Evolutionary conservation across 2,113 vertebrate genomes (phyloP).

Genomic region (Lynx canadensis): DNA sequence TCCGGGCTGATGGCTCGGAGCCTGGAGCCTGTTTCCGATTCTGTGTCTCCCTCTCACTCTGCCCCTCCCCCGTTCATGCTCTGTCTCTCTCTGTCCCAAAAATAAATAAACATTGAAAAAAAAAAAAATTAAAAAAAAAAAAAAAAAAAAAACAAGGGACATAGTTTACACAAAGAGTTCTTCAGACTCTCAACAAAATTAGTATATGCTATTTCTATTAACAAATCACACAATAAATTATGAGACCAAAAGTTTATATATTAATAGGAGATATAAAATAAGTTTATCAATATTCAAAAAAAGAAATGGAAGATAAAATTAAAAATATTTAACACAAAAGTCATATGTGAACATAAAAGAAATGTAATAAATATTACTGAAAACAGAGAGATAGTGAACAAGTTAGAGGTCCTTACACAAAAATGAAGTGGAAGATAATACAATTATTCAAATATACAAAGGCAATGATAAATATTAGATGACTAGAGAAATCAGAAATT

Average conservation of each 20-base stretch:
- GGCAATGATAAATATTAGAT: background rate
- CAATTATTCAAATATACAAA: background rate
- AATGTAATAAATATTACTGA: background rate
- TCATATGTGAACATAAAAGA: background rate
- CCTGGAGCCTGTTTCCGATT: too few species aligned
- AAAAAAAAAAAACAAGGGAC: constrained; percentile 26
- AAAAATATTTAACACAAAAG: background rate
- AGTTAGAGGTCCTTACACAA: background rate
- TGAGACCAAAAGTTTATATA: background rate
- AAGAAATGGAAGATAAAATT: background rate
- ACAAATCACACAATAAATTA: background rate
- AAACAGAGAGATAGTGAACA: background rate
- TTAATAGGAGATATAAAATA: background rate
- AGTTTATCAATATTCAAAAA: background rate
- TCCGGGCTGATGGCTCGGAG: too few species aligned
- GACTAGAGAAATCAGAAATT: background rate
- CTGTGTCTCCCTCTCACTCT: too few species aligned
- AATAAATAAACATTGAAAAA: too few species aligned
- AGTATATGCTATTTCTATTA: background rate
- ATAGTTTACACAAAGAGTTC: background rate
- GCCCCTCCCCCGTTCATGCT: too few species aligned
- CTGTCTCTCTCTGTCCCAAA: too few species aligned
- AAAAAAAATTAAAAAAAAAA: too few species aligned
- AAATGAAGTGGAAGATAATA: background rate
- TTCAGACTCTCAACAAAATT: background rate